Conservation (phyloP, 2,888 invertebrate genomes). For the Chamaedrilus cognettii region DNA sequence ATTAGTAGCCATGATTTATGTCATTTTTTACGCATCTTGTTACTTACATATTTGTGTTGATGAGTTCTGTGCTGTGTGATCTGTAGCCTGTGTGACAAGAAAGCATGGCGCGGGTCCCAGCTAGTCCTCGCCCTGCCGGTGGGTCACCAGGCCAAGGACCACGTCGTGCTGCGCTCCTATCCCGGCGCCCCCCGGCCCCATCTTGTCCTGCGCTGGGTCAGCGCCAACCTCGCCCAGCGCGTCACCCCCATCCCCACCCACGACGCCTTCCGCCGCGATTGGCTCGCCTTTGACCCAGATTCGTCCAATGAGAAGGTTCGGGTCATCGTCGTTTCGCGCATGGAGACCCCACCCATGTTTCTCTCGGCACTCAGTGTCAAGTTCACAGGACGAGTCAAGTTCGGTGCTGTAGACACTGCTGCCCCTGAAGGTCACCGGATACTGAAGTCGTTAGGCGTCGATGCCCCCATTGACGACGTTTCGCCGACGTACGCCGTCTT, state of each 20-base stretch:
- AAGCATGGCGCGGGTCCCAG: conserved; percentile 61
- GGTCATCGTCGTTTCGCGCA: conserved; percentile 60
- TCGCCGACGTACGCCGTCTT: conserved; percentile 59
- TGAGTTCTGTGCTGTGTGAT: no score
- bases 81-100: conserved; percentile 60
- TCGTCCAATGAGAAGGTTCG: conserved; percentile 44
- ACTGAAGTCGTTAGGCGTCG: conserved; percentile 15
- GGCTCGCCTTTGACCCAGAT: conserved; percentile 46
- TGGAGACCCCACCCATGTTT: conserved; percentile 61
- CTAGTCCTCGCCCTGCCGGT: conserved; percentile 62
- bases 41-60: no score
- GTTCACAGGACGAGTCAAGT: conserved; percentile 63
- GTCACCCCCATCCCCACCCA: conserved; percentile 53
- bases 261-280: conserved; percentile 52
- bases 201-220: conserved; percentile 61
- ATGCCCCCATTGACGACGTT: conserved; percentile 17
- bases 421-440: conserved; percentile 6
- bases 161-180: conserved; percentile 59
- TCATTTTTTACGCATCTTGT: no score
- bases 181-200: conserved; percentile 49
- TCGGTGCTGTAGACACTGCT: conserved; percentile 54
- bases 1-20: no score
- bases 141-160: conserved; percentile 61
- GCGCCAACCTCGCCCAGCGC: conserved; percentile 59
- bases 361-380: conserved; percentile 63